Evolutionary conservation across 2,113 vertebrate genomes (phyloP), one percentile per base, ranked within the genome.

Genomic region (Platanista minor): DNA sequence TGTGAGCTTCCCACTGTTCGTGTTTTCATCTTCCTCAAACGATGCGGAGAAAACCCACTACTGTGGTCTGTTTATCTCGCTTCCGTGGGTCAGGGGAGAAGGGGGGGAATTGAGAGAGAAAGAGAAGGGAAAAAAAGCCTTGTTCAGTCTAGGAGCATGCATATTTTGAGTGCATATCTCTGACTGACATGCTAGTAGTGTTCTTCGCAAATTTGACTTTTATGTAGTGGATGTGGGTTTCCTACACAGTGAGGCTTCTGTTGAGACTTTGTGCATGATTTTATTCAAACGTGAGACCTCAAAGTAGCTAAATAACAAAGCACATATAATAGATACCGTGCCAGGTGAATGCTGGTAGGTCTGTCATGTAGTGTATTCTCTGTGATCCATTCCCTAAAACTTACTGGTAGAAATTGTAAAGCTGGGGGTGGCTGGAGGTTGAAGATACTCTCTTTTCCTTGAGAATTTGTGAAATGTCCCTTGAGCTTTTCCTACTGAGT

Each of bases 21-120:
- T 98, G 98, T 99, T 99, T 98, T 98, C 98, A 97, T 98, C 98
- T 98, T 98, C 96, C 92, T 98, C 94, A 71, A 92, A 95, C 17
- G 96, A 98, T 98, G 95, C 97, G 98, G 97, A 98, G 97, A 97
- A 98, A 97, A 97, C 96, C 97, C 88, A 96, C 96, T 97, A 94
- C 96, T 75, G 96, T 97, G 98, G 97, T 98, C 97, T 98, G 97
- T 98, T 98, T 98, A 98, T 98, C 97, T 98, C 98, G 95, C 97
- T 82, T 97, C 72, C 10, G 78, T 94, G 96, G 94, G 95, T 95
- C 36, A 64, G 62, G 52, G 23, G 78, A n/a, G 17, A 43, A 2
- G 64, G 62, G 54, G 27, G 59, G 15, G 18, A 61, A 90, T 59
- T 36, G 59, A 88, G 36, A 94, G 49, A 91, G 93, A 92, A 77